Evolutionary conservation across 2,888 invertebrate species (phyloP).

Genomic region (Empis livida): DNA sequence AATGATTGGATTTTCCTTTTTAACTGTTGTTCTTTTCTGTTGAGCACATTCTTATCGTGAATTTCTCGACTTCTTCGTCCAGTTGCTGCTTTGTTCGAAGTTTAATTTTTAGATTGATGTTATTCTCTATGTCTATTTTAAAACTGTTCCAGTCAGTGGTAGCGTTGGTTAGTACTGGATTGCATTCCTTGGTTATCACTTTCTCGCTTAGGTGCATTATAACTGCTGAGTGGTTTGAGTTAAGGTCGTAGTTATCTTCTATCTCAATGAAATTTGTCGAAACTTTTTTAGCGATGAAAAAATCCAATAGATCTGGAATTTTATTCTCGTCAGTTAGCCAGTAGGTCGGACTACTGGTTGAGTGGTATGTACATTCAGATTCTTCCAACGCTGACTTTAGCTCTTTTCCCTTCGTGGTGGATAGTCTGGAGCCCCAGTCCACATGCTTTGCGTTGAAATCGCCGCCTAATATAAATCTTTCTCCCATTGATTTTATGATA

Average conservation of each 20-base stretch:
- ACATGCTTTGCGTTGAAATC: neutral
- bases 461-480: too few relatives aligned
- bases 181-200: neutral
- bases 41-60: neutral
- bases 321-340: conserved; percentile 1
- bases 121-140: neutral
- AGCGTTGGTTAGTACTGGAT: neutral
- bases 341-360: neutral
- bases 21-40: neutral
- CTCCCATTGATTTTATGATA: too few relatives aligned
- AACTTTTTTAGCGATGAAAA: neutral
- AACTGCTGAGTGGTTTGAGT: conserved; percentile 1
- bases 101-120: neutral
- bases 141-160: neutral
- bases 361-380: neutral
- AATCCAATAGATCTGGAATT: conserved; percentile 3
- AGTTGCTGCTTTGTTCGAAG: neutral
- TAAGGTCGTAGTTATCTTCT: neutral
- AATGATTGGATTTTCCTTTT: neutral
- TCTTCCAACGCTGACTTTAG: neutral
- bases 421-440: neutral
- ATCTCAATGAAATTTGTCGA: neutral
- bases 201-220: neutral
- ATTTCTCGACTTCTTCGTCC: neutral
- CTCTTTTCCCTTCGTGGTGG: neutral